Conservation (phyloP, 2,888 invertebrate species). For the Epinotia nisella region DNA sequence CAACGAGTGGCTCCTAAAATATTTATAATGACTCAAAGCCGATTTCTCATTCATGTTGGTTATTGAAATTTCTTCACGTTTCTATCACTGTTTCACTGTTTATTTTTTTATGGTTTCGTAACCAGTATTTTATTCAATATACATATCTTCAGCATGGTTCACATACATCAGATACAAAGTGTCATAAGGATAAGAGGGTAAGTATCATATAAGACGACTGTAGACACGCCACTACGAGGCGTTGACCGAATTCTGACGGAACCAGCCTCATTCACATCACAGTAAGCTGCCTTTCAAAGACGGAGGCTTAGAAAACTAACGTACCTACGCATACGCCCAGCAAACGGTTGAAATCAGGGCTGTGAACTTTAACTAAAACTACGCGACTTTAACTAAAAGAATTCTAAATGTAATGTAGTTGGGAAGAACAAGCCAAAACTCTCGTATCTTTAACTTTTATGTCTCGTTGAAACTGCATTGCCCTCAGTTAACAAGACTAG, state of each 20-base stretch:
- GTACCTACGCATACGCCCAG: slow-evolving; percentile 26
- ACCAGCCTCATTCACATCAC: slow-evolving; percentile 36
- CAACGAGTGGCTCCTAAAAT: no score
- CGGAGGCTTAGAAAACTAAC: slow-evolving; percentile 35
- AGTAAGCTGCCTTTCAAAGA: slow-evolving; percentile 34
- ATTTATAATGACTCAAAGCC: no score
- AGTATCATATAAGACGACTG: background rate
- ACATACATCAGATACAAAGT: no score
- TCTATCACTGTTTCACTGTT: no score
- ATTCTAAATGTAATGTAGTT: slow-evolving; percentile 12
- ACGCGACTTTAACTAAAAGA: slow-evolving; percentile 18
- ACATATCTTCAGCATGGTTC: no score
- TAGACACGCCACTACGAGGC: slow-evolving; percentile 8
- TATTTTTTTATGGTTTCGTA: no score
- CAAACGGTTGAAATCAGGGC: slow-evolving; percentile 29
- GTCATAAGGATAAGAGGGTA: no score
- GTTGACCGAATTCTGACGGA: slow-evolving; percentile 42
- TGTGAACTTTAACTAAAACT: no score
- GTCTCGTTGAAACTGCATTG: slow-evolving; percentile 9
- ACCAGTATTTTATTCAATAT: no score
- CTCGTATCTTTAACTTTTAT: slow-evolving; percentile 10
- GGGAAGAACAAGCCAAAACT: slow-evolving; percentile 3
- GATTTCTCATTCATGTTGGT: no score
- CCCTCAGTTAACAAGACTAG: slow-evolving; percentile 25
- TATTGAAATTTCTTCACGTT: no score